Conservation (phyloP, 1,140 invertebrate genomes). For the Colletes gigas region DNA sequence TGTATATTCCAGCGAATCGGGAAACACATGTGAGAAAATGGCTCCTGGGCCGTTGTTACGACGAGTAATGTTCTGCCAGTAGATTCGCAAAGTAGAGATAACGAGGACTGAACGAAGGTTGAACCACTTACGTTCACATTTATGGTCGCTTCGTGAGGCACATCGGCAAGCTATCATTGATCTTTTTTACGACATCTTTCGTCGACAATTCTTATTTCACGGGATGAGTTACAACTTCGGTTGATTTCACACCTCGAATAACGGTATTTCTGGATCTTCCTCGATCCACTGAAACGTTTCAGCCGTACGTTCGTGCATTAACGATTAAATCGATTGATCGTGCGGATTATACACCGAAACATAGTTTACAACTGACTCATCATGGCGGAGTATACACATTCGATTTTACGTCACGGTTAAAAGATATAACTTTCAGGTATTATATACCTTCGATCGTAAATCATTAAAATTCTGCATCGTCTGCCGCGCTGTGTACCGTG, state of each 20-base stretch:
- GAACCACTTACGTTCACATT: slow-evolving; percentile 35
- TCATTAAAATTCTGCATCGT: no score
- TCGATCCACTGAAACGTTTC: background rate
- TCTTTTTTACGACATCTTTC: slow-evolving; percentile 13
- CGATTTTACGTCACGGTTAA: no score
- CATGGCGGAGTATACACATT: no score
- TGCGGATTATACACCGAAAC: no score
- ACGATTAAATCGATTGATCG: no score
- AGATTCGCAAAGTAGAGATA: slow-evolving; percentile 24
- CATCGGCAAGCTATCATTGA: slow-evolving; percentile 16
- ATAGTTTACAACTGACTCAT: no score
- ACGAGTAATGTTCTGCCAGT: slow-evolving; percentile 11
- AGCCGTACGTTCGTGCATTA: no score
- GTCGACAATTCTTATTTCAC: background rate
- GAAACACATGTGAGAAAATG: slow-evolving; percentile 14
- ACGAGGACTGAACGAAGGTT: slow-evolving; percentile 32
- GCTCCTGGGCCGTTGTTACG: background rate
- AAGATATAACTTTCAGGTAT: no score
- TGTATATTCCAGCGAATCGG: background rate
- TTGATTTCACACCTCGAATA: background rate
- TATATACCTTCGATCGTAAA: no score
- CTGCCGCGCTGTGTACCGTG: no score
- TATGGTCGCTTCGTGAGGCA: slow-evolving; percentile 30
- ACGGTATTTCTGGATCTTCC: background rate
- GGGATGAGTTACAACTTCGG: background rate